Conservation (phyloP, 2,113 vertebrate genomes). For the Forbesichthys agassizii region DNA sequence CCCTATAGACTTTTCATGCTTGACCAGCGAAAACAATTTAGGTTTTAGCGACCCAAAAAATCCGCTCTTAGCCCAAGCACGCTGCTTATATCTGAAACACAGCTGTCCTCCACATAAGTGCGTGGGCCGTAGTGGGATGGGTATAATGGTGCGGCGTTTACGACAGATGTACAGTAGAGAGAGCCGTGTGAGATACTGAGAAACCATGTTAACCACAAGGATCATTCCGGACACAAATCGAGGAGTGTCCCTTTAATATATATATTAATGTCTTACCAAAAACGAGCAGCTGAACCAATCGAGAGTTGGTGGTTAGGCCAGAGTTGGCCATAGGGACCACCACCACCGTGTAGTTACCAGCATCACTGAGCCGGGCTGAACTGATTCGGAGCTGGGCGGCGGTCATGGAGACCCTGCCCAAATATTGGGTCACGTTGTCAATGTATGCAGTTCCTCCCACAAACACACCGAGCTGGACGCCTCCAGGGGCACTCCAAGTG, state of each 20-base stretch:
- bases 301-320: constrained; percentile 50
- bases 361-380: constrained; percentile 56
- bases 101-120: no score
- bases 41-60: no score
- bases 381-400: constrained; percentile 68
- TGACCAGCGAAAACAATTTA: no score
- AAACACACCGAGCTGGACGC: constrained; percentile 57
- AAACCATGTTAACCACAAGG: no score
- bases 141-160: no score
- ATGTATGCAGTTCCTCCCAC: fast-evolving
- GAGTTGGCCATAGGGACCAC: constrained; percentile 55
- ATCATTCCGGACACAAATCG: no score
- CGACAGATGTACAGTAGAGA: no score
- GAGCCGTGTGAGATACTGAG: no score
- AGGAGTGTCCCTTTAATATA: no score
- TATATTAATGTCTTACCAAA: constrained; percentile 66
- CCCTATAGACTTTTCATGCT: background rate
- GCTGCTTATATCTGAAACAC: no score
- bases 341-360: constrained; percentile 64
- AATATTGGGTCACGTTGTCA: constrained; percentile 52
- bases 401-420: constrained; percentile 64
- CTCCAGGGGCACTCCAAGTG: constrained; percentile 54
- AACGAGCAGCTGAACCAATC: constrained; percentile 60
- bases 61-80: no score
- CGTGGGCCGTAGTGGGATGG: no score